Evolutionary conservation across 2,888 invertebrate genomes (phyloP).

Genomic region (Cosmia pyralina): DNA sequence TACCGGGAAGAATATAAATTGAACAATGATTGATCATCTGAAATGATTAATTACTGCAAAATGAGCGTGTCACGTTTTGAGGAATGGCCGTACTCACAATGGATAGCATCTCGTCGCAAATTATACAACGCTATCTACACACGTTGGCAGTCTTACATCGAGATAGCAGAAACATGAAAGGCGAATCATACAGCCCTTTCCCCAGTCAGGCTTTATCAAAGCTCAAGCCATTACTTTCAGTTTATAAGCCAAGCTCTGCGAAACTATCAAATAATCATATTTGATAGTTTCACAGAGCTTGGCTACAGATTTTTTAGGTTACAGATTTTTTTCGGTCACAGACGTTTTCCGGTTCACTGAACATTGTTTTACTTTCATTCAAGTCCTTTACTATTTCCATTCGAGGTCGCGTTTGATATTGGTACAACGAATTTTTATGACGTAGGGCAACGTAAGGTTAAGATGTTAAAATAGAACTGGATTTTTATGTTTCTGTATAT

Average conservation of each 20-base stretch:
- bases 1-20: constrained; percentile 14
- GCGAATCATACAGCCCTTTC: constrained; percentile 10
- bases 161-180: constrained; percentile 24
- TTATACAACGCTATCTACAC: constrained; percentile 21
- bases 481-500: constrained; percentile 28
- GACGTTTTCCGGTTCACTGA: constrained; percentile 60
- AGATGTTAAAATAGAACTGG: constrained; percentile 39
- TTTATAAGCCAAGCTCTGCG: constrained; percentile 35
- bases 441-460: constrained; percentile 41
- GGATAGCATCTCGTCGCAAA: constrained; percentile 20
- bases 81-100: constrained; percentile 41
- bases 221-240: constrained; percentile 31
- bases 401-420: constrained; percentile 43
- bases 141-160: constrained; percentile 4
- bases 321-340: constrained; percentile 37
- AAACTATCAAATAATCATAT: constrained; percentile 37
- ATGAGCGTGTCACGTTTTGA: constrained; percentile 45
- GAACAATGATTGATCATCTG: constrained; percentile 35
- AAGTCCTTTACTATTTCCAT: constrained; percentile 51
- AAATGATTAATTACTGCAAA: constrained; percentile 51
- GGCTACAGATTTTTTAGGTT: too few species aligned
- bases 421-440: constrained; percentile 41
- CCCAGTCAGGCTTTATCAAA: constrained; percentile 30
- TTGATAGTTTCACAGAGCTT: too few species aligned
- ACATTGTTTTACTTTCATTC: constrained; percentile 57